Base-by-base conservation (phyloP, 2,797 vertebrate species). In the Pitangus sulphuratus region DNA sequence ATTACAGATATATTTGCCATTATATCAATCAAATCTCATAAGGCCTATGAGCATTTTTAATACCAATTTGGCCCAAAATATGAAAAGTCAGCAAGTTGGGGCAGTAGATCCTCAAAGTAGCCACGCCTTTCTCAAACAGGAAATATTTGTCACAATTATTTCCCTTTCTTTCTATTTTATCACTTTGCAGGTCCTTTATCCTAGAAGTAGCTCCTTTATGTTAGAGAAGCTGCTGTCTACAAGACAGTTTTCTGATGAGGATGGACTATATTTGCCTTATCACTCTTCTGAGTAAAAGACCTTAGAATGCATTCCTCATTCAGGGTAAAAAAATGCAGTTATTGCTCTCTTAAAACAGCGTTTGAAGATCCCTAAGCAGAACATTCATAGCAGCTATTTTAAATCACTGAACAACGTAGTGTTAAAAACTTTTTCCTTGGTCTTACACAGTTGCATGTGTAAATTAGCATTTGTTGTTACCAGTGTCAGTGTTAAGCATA, bases 391-490 rank as follows among this genome's bases (percentile, higher is more conserved):
- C 18, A 65, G 35, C 14, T 88, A 25, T 47, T 54, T 65, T 51
- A 87, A 90, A 45, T 47, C 37, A 56, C 18, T 1, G 2, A 83
- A 44, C 25, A 62, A 53, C 2, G 4, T 3, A 79, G 58, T 16
- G n/a, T 82, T 94, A 72, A 93, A 90, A 86, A 58, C 7, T 28
- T 50, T 76, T 90, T 57, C 39, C 54, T 62, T 54, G n/a, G 31
- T 61, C 61, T 87, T 61, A 57, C 51, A 60, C 2, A 33, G 51
- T 17, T 62, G 33, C 47, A 64, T 53, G 20, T 92, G 70, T 40
- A 90, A 75, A 89, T 81, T 64, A 61, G 54, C 93, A 91, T 92
- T 95, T 95, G 89, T 84, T 90, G 89, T 71, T 85, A 53, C 60
- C 80, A 78, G 30, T 37, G 72, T 68, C 65, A 95, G 44, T 66